Evolutionary conservation across 2,113 vertebrate genomes (phyloP).

Genomic region (Canis aureus): DNA sequence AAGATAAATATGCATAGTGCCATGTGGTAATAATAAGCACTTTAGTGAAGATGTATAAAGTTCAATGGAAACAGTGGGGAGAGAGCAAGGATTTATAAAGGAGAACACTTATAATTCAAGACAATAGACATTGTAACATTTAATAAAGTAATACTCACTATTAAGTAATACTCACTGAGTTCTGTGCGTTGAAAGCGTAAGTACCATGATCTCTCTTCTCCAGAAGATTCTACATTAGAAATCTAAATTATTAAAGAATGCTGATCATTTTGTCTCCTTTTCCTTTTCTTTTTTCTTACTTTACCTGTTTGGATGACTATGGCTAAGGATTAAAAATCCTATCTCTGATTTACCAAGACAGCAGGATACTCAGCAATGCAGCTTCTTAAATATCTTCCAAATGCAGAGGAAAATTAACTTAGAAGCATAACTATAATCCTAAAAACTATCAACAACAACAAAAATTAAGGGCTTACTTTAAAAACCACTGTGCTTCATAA

Average conservation of each 20-base stretch:
- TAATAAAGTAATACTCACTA: not conserved
- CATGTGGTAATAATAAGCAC: not conserved
- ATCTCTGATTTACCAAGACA: not conserved
- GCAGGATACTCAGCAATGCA: not conserved
- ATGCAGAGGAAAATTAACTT: slow-evolving; percentile 12
- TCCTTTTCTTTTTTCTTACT: not conserved
- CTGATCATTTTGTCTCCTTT: not conserved
- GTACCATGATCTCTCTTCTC: not conserved
- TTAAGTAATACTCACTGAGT: not conserved
- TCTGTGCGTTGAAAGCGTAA: not conserved
- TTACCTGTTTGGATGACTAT: not conserved
- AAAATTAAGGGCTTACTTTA: not conserved
- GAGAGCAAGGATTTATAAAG: not conserved
- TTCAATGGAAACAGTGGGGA: not conserved
- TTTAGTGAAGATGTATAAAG: not conserved
- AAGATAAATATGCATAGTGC: not conserved
- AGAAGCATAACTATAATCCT: not conserved
- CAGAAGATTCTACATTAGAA: not conserved
- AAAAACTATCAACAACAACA: not conserved
- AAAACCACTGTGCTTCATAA: slow-evolving; percentile 22
- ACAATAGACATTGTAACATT: not conserved
- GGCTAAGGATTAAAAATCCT: not conserved
- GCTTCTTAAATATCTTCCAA: not conserved
- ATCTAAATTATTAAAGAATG: not conserved
- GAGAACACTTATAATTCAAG: not conserved